Evolutionary conservation across 2,113 vertebrate genomes (phyloP), one percentile per base, ranked within the genome.

Genomic region (Terrapene triunguis): DNA sequence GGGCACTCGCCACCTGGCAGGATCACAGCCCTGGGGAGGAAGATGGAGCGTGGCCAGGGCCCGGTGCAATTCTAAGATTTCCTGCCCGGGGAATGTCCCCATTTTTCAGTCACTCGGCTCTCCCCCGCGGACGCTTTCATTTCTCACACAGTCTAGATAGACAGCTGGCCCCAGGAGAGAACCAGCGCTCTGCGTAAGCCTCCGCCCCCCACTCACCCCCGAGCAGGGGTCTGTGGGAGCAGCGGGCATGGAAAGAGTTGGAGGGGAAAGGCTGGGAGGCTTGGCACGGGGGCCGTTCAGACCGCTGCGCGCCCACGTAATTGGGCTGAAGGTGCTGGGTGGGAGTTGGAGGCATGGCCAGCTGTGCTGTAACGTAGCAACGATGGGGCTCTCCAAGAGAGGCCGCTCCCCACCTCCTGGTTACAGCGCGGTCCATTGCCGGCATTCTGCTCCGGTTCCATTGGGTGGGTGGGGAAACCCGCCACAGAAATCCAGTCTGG

Each of bases 281-380:
- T 35, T 65, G 62, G 62, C 62, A 3, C 6, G 12, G 62, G 62
- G 69, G 69, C n/a, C 5, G 5, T 38, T 42, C 69, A 24, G n/a
- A 10, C 10, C 2, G 5, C n/a, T 5, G 6, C n/a, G 8, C 4
- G 8, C 16, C n/a, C 65, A 38, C 3, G 35, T 8, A n/a, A 35
- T n/a, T 11, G n/a, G 19, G 8, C 69, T 74, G 38, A 24, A 42
- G 17, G 38, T 10, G 38, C 69, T 24, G n/a, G n/a, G 69, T 3
- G 19, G 69, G 74, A 78, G 24, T 5, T 38, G n/a, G 35, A n/a
- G 35, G 65, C 65, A 4, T 22, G n/a, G 65, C 38, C 3, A 25
- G 24, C 5, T 11, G 16, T 5, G 65, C 35, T 72, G 65, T 38
- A 72, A 38, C 1, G 4, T 10, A 72, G 35, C 35, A 14, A 29